These are phyloP conservation scores for Xestia xanthographa DNA, from an alignment of 2,888 invertebrate genomes.

Conservation along the genomic window DNA sequence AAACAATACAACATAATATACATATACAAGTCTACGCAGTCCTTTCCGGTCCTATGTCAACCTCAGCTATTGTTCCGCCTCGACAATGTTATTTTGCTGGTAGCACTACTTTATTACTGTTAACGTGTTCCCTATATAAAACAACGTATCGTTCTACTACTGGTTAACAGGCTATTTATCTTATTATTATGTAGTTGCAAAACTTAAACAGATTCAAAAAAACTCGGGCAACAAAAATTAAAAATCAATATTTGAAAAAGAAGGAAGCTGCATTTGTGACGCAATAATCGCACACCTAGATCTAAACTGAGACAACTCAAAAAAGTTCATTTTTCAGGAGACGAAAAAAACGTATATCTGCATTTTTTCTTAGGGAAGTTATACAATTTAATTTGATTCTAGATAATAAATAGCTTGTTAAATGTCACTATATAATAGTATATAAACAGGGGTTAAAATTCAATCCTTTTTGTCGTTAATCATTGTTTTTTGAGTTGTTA, in stretches of 20 bases:
- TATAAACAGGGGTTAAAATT: no score
- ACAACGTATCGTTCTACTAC: not conserved
- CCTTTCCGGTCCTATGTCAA: conserved; percentile 56
- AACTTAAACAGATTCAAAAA: not conserved
- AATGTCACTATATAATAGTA: no score
- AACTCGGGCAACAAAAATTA: not conserved
- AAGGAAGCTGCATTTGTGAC: not conserved
- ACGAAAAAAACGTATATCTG: no score
- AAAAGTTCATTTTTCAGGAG: no score
- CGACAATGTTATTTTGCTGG: conserved; percentile 37
- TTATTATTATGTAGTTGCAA: not conserved
- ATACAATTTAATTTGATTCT: no score
- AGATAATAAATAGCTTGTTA: no score
- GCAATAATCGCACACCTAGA: no score
- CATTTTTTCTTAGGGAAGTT: no score
- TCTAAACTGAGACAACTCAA: no score
- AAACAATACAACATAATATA: conserved; percentile 13
- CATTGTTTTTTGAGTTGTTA: no score
- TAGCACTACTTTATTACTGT: conserved; percentile 30
- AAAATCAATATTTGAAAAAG: not conserved
- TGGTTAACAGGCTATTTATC: not conserved
- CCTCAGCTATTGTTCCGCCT: conserved; percentile 30
- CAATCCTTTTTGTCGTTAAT: no score
- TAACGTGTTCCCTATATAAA: not conserved
- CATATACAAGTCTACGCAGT: conserved; percentile 12